phyloP scores from a whole-genome alignment of 2,888 invertebrate species.

The Branchellion lobata region DNA sequence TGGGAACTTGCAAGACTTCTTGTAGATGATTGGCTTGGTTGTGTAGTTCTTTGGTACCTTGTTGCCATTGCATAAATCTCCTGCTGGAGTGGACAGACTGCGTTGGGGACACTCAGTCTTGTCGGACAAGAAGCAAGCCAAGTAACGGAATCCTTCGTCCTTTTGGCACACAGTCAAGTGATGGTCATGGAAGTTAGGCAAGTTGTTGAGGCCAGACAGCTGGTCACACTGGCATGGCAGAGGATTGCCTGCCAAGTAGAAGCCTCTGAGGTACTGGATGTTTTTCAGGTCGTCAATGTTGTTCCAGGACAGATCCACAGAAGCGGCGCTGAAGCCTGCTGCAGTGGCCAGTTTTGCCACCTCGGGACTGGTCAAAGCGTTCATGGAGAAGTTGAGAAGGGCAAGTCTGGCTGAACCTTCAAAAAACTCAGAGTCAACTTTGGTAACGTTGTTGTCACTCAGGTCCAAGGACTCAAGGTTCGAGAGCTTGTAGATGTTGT shows the following conservation, averaged over 20 bases:
- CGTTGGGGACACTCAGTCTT: not conserved
- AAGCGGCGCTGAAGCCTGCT: not conserved
- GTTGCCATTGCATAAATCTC: not conserved
- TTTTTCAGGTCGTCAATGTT: slow-evolving; percentile 2
- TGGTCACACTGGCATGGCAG: slow-evolving; percentile 9
- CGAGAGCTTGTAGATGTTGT: not conserved
- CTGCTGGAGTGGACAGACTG: not conserved
- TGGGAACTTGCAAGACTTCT: slow-evolving; percentile 34
- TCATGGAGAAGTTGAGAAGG: slow-evolving; percentile 32
- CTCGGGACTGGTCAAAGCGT: not conserved
- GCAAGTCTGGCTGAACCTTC: not conserved
- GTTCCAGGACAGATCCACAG: slow-evolving; percentile 37
- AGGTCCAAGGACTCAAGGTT: slow-evolving; percentile 5
- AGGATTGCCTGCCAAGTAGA: slow-evolving; percentile 12
- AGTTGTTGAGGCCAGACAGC: not conserved
- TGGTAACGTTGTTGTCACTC: slow-evolving; percentile 36
- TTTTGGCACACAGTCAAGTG: slow-evolving; percentile 8
- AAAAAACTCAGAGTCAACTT: not conserved
- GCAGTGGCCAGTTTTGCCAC: not conserved
- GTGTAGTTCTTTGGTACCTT: not conserved
- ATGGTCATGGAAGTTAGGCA: slow-evolving; percentile 3
- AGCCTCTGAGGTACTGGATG: slow-evolving; percentile 2
- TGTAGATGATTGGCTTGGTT: slow-evolving; percentile 23
- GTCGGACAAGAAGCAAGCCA: slow-evolving; percentile 24
- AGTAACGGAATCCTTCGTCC: not conserved